These are phyloP conservation scores for Lasaia peninsularis DNA, from an alignment of 1,140 invertebrate genomes.

Conservation along the genomic window DNA sequence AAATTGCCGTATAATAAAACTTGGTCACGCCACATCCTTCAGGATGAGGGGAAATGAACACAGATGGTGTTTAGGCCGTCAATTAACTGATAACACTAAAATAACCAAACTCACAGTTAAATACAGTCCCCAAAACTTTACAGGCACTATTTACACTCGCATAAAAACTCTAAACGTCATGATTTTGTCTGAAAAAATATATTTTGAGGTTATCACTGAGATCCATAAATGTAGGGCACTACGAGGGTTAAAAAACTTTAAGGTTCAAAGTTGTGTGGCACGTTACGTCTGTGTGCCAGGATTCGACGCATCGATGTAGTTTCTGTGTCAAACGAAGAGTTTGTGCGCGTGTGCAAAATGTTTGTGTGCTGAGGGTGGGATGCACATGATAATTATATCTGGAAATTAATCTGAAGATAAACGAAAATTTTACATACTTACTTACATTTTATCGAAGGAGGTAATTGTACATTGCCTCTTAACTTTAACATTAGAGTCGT, in stretches of 20 bases:
- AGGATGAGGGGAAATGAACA: neutral
- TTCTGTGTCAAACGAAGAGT: slow-evolving; percentile 2
- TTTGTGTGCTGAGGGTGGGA: slow-evolving; percentile 27
- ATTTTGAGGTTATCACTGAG: slow-evolving; percentile 69
- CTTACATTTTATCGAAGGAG: neutral
- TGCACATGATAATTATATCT: neutral
- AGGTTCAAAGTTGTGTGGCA: slow-evolving; percentile 48
- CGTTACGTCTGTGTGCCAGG: slow-evolving; percentile 38
- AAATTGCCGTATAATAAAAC: slow-evolving; percentile 34
- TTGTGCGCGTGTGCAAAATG: slow-evolving; percentile 25
- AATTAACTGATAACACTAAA: neutral
- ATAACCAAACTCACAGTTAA: neutral
- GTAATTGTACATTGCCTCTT: neutral
- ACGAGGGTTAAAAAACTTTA: slow-evolving; percentile 43
- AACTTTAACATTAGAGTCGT: too few relatives aligned
- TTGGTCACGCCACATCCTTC: slow-evolving; percentile 31
- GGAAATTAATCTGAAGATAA: slow-evolving; percentile 5
- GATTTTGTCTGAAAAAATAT: slow-evolving; percentile 43
- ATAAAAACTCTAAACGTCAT: slow-evolving; percentile 16
- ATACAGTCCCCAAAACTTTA: neutral
- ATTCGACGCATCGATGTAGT: slow-evolving; percentile 16
- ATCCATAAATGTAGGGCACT: slow-evolving; percentile 65
- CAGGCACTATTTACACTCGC: neutral
- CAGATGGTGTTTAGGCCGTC: neutral
- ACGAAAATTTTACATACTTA: neutral